Conservation (phyloP, 2,888 invertebrate genomes). For the Sthenelais limicola region DNA sequence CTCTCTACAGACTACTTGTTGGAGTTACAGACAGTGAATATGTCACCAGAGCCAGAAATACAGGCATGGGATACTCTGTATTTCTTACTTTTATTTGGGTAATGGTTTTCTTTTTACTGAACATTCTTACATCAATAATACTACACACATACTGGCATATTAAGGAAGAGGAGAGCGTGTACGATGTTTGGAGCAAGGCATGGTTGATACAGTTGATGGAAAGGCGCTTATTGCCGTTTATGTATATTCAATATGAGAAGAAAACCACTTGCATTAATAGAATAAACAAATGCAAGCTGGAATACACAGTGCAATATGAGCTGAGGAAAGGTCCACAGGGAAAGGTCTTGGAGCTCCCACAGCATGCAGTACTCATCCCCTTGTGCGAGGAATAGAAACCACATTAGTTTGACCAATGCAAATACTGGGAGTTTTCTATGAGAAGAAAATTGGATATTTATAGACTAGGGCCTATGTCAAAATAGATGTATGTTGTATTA, state of each 20-base stretch:
- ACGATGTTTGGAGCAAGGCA: slow-evolving; percentile 16
- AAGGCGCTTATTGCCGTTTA: background rate
- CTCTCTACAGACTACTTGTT: slow-evolving; percentile 4
- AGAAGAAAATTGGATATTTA: too few species aligned
- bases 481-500: too few species aligned
- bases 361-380: slow-evolving; percentile 9
- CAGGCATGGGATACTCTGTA: slow-evolving; percentile 18
- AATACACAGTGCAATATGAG: background rate
- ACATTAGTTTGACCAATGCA: too few species aligned
- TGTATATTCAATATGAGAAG: background rate
- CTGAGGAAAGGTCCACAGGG: slow-evolving; percentile 5
- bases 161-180: background rate
- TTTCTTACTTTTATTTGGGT: slow-evolving; percentile 8
- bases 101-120: slow-evolving; percentile 4
- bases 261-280: background rate
- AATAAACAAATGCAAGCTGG: background rate
- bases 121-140: slow-evolving; percentile 11
- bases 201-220: slow-evolving; percentile 8
- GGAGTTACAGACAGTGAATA: slow-evolving; percentile 3
- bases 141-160: slow-evolving; percentile 10
- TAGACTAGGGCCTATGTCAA: too few species aligned
- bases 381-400: background rate
- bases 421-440: too few species aligned
- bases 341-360: background rate
- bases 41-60: background rate